These are phyloP conservation scores for Watersipora subatra DNA, from an alignment of 1,140 invertebrate species.

Conservation along the genomic window DNA sequence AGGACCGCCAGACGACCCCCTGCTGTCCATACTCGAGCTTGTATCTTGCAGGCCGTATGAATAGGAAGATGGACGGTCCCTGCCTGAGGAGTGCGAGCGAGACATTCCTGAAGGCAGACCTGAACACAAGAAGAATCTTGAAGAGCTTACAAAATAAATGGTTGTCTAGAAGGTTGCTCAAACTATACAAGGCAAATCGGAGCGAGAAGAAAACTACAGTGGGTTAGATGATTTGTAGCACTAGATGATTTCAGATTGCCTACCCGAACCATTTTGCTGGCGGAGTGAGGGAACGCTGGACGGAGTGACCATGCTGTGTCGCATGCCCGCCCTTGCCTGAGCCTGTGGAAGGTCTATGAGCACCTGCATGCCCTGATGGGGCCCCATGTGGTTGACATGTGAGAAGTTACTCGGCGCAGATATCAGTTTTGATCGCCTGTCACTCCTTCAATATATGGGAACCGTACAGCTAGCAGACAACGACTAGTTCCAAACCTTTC, in stretches of 20 bases:
- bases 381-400: conserved; percentile 96
- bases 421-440: conserved; percentile 82
- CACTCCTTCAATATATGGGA: conserved; percentile 48
- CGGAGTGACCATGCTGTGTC: conserved; percentile 42
- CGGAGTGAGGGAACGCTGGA: conserved; percentile 20
- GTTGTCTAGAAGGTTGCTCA: neutral
- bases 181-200: neutral
- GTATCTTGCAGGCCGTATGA: neutral
- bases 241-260: neutral
- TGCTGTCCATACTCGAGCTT: neutral
- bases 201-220: neutral
- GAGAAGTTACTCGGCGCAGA: conserved; percentile 96
- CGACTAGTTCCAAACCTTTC: no score
- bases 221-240: neutral
- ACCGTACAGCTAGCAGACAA: neutral
- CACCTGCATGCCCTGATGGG: conserved; percentile 66
- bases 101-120: neutral
- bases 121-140: neutral
- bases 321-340: conserved; percentile 50
- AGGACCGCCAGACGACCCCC: neutral
- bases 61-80: neutral
- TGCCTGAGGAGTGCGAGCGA: neutral
- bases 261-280: neutral
- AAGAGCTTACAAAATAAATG: neutral
- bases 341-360: conserved; percentile 77